These are phyloP conservation scores for Drosophila falleni DNA, from an alignment of 2,888 invertebrate species.

Conservation along the genomic window DNA sequence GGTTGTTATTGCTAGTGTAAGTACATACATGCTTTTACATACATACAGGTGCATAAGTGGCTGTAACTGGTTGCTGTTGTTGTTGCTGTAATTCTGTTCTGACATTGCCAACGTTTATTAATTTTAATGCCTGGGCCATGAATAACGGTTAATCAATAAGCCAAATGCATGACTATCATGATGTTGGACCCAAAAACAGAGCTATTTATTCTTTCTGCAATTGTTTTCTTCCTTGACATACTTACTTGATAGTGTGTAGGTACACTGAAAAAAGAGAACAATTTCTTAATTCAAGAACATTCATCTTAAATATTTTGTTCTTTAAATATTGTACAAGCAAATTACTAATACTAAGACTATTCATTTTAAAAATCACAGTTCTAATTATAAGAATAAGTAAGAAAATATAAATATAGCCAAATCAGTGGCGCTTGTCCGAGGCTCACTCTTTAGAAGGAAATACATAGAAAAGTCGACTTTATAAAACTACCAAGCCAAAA, in stretches of 20 bases:
- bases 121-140: constrained; percentile 69
- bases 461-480: no score
- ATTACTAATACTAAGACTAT: no score
- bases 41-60: constrained; percentile 47
- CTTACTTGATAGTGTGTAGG: neutral
- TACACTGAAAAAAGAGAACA: no score
- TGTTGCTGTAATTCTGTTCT: constrained; percentile 19
- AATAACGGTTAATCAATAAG: constrained; percentile 77
- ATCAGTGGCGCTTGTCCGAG: no score
- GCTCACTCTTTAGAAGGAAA: no score
- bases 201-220: constrained; percentile 7
- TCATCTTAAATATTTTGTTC: no score
- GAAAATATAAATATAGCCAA: no score
- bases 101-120: constrained; percentile 64
- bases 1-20: constrained; percentile 39
- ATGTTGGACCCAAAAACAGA: neutral
- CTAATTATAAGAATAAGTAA: no score
- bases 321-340: no score
- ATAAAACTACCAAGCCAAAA: no score
- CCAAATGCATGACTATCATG: constrained; percentile 11
- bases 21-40: neutral
- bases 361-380: no score
- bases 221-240: neutral
- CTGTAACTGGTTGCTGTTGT: constrained; percentile 35
- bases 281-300: neutral